Conservation (phyloP, 2,113 vertebrate genomes). For the Cranoglanis bouderius region DNA sequence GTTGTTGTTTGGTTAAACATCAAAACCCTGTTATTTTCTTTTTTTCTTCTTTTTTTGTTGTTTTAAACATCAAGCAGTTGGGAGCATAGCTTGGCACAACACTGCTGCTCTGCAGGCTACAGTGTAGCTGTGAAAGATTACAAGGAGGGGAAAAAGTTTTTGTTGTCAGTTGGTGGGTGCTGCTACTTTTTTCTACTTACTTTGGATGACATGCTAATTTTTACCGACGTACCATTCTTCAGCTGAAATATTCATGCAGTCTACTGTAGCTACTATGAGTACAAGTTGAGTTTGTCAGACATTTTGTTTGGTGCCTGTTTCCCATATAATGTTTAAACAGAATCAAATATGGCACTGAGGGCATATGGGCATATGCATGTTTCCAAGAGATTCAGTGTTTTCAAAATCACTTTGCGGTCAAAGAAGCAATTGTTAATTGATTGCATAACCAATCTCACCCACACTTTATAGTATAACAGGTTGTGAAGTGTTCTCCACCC, state of each 20-base stretch:
- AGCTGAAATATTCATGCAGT: constrained; percentile 67
- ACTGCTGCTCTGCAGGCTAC: constrained; percentile 80
- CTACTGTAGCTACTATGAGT: constrained; percentile 62
- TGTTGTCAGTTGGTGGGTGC: constrained; percentile 76
- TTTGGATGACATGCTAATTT: constrained; percentile 76
- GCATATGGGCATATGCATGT: constrained; percentile 69
- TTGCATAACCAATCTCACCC: constrained; percentile 33
- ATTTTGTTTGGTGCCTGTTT: constrained; percentile 64
- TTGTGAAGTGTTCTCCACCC: constrained; percentile 69
- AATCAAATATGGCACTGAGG: constrained; percentile 64
- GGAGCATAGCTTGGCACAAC: constrained; percentile 80
- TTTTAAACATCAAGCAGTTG: constrained; percentile 58
- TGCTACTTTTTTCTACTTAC: constrained; percentile 75
- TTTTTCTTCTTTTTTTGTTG: not conserved
- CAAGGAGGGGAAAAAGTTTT: constrained; percentile 66
- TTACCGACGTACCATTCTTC: constrained; percentile 62
- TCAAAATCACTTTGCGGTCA: constrained; percentile 67
- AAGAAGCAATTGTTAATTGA: constrained; percentile 57
- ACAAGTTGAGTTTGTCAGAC: constrained; percentile 66
- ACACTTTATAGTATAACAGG: constrained; percentile 69
- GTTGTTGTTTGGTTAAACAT: constrained; percentile 73
- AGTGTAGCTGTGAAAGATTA: constrained; percentile 79
- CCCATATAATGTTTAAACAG: constrained; percentile 68
- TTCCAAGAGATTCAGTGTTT: constrained; percentile 52
- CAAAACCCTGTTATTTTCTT: constrained; percentile 57